Evolutionary conservation across 2,113 vertebrate genomes (phyloP), one percentile per base, ranked within the genome.

Genomic region (Corythornis cristatus): DNA sequence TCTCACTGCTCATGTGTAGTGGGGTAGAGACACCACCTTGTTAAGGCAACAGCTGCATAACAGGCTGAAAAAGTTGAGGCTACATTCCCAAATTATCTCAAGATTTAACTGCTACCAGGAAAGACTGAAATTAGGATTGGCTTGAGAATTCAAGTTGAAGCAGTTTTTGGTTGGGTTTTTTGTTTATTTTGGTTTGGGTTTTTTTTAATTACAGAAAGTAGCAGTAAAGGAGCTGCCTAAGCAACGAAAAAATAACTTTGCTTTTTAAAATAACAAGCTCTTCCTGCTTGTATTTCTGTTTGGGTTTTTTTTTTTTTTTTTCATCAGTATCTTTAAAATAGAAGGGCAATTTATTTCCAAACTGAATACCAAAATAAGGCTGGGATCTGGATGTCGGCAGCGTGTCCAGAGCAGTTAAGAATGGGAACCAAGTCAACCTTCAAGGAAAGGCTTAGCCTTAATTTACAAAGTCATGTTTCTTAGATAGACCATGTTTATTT

Each of bases 1-100:
- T 12, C 18, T 12, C 17, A 13, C 28, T 81, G 1, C 21, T 15
- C 23, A 2, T 4, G 0, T 7, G 25, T 4, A 15, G 1, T 18
- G n/a, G 14, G 5, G 53, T n/a, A 33, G 57, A 64, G 60, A 1
- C 50, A 61, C 46, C 75, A 6, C 87, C 67, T 73, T 46, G 35
- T 25, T 8, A 11, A 29, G 46, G 42, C 45, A 78, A 5, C 35
- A 29, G 5, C 51, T 81, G 82, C 85, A 37, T 46, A 51, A 9
- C 61, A 83, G 70, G 35, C 81, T 78, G 81, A 45, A 31, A 45
- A 11, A 15, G 11, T 9, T 56, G 56, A 65, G 43, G 29, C 85
- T 89, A 65, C 9, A 1, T 50, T 31, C 45, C 37, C 45, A 19
- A 37, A 3, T 42, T 12, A 29, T 11, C 31, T 60, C 79, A 18